A percentile compares a stretch with the other conserved stretches of the same genome.
Evolutionary conservation across 2,113 vertebrate species (phyloP).

Genomic region (Procavia capensis): DNA sequence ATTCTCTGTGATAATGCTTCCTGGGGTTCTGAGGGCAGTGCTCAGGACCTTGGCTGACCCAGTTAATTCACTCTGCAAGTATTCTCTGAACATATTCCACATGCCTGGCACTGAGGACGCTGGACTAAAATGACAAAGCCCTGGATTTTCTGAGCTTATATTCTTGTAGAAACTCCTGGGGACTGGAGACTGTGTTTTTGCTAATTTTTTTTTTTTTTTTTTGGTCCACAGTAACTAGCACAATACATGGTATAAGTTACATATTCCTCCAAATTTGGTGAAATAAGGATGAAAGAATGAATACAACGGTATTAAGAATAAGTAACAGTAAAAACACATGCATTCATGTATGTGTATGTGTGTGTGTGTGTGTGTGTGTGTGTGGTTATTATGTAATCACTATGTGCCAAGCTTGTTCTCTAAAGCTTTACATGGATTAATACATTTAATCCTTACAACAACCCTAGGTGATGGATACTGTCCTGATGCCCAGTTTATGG

Average conservation of each 20-base stretch:
- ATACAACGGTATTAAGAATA: neutral
- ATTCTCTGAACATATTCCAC: neutral
- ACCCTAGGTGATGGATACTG: neutral
- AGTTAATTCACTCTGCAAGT: neutral
- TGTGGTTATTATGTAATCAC: neutral
- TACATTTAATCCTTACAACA: neutral
- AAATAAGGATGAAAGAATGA: neutral
- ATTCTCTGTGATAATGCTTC: neutral
- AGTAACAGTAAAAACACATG: neutral
- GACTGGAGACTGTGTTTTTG: neutral
- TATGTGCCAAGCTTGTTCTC: neutral
- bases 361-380: fast-evolving
- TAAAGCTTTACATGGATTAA: neutral
- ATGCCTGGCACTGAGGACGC: too few species aligned
- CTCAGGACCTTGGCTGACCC: neutral
- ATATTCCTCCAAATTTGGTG: neutral
- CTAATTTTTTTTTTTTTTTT: too few species aligned
- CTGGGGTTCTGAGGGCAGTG: neutral
- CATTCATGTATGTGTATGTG: fast-evolving
- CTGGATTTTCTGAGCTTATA: neutral
- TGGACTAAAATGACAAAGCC: neutral
- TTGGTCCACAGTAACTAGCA: neutral
- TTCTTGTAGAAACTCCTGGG: neutral
- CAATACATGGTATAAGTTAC: fast-evolving
- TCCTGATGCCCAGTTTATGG: neutral